These are phyloP conservation scores for Cathartes aura DNA, from an alignment of 2,113 vertebrate genomes.

Conservation along the genomic window DNA sequence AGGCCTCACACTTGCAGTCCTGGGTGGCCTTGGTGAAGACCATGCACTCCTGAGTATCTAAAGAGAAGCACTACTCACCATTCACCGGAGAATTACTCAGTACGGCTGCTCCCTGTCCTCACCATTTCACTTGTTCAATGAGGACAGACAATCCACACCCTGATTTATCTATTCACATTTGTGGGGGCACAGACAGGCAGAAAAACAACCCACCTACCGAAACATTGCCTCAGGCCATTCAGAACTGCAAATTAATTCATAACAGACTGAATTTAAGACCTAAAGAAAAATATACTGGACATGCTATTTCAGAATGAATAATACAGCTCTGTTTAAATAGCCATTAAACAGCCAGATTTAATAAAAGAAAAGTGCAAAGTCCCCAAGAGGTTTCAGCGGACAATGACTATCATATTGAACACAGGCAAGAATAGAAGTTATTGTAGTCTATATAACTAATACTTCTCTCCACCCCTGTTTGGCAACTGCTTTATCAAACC, in stretches of 20 bases:
- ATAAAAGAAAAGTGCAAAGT: not conserved
- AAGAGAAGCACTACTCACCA: not conserved
- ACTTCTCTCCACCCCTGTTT: not conserved
- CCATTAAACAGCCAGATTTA: not conserved
- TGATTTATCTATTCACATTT: not conserved
- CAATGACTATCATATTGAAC: not conserved
- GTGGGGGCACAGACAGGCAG: not conserved
- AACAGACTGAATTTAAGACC: not conserved
- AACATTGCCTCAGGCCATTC: not conserved
- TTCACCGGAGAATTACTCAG: not conserved
- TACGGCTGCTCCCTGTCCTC: not conserved
- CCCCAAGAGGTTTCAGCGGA: conserved; percentile 1
- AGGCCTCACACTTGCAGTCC: not conserved
- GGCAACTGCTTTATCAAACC: conserved; percentile 18
- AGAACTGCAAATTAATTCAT: not conserved
- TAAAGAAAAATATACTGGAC: not conserved
- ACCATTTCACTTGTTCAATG: not conserved
- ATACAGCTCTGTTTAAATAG: not conserved
- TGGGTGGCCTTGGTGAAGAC: not conserved
- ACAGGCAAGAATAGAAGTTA: not conserved
- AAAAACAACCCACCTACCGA: not conserved
- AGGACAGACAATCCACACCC: conserved; percentile 5
- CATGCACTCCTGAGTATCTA: not conserved
- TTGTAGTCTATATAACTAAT: not conserved
- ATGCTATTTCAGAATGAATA: not conserved